Evolutionary conservation across 1,140 invertebrate species (phyloP).

Genomic region (Microplitis demolitor): DNA sequence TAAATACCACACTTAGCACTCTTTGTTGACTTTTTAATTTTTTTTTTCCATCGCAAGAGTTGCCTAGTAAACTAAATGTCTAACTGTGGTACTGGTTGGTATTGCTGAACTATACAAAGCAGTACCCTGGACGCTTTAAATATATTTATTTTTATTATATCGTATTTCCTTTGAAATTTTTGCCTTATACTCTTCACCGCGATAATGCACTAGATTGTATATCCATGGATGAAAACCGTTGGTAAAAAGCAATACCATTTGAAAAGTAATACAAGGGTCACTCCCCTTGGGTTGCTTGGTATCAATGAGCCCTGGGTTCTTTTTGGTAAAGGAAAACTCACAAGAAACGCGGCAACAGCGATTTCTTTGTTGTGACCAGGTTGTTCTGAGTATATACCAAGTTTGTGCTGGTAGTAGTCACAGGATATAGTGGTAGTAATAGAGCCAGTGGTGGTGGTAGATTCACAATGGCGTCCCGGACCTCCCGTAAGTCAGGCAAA

Average conservation of each 20-base stretch:
- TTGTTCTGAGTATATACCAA: background rate
- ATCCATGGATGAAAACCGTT: background rate
- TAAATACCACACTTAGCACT: constrained; percentile 13
- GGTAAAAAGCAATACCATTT: constrained; percentile 3
- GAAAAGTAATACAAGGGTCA: background rate
- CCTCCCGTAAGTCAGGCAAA: constrained; percentile 29
- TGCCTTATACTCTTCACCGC: background rate
- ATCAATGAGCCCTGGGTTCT: background rate
- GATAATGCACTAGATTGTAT: background rate
- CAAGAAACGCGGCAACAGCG: constrained; percentile 13
- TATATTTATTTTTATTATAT: background rate
- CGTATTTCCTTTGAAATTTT: background rate
- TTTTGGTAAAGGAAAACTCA: background rate
- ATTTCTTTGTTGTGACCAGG: constrained; percentile 36
- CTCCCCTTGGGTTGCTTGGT: background rate
- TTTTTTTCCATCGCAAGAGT: background rate
- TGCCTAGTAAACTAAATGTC: background rate
- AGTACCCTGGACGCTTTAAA: background rate
- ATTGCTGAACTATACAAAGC: background rate
- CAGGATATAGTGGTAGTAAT: too few species aligned
- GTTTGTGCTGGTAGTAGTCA: background rate
- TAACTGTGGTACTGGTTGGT: background rate
- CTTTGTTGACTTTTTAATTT: constrained; percentile 9
- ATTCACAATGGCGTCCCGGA: constrained; percentile 12
- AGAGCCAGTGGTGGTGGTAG: background rate